Evolutionary conservation across 1,140 invertebrate genomes (phyloP).

Genomic region (Agrypnia vestita): DNA sequence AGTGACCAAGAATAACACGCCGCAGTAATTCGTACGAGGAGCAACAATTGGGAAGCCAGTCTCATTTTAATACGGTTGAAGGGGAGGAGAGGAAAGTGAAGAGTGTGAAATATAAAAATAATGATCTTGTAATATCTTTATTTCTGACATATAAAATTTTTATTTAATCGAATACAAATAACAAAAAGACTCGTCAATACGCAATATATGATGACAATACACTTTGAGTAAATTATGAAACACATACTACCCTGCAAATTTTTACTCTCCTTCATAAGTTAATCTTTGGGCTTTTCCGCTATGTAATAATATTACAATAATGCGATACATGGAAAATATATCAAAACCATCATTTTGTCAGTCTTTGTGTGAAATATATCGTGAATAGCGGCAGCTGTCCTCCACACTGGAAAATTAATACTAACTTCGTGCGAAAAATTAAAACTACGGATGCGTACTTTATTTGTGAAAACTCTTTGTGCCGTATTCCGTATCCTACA

Average conservation of each 20-base stretch:
- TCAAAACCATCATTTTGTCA: constrained; percentile 29
- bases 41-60: no score
- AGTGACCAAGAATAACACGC: no score
- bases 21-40: no score
- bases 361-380: constrained; percentile 34
- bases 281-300: constrained; percentile 56
- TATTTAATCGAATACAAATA: constrained; percentile 61
- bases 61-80: no score
- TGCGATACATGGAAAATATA: constrained; percentile 24
- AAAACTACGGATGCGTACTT: not conserved
- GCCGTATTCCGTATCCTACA: not conserved
- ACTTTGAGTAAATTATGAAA: constrained; percentile 54
- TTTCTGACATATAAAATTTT: constrained; percentile 52
- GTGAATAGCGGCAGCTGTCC: not conserved
- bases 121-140: constrained; percentile 23
- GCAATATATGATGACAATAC: constrained; percentile 34
- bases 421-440: constrained; percentile 2
- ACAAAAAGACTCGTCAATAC: constrained; percentile 57
- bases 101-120: not conserved
- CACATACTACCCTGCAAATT: constrained; percentile 59
- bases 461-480: constrained; percentile 23
- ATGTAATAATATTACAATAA: constrained; percentile 27
- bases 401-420: constrained; percentile 1
- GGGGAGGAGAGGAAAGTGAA: not conserved
- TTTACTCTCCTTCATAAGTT: constrained; percentile 57